Evolutionary conservation across 2,888 invertebrate genomes (phyloP).

Genomic region (Phaedon cochleariae): DNA sequence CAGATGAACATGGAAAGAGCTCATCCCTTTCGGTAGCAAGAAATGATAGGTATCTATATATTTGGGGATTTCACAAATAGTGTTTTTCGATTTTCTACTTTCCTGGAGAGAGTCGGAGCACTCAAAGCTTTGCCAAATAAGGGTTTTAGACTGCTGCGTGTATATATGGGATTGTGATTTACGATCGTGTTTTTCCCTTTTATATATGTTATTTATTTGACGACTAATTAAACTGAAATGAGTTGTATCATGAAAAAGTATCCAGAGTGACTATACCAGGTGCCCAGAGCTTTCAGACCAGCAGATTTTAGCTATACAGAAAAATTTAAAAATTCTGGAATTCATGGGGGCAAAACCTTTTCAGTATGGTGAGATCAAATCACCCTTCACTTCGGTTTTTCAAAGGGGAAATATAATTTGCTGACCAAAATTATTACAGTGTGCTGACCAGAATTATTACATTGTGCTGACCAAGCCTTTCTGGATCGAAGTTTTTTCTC

Average conservation of each 20-base stretch:
- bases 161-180: constrained; percentile 5
- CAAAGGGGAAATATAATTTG: too few species aligned
- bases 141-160: constrained; percentile 5
- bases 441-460: too few species aligned
- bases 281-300: too few species aligned
- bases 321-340: too few species aligned
- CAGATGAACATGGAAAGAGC: constrained; percentile 53
- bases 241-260: background rate
- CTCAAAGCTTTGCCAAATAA: constrained; percentile 25
- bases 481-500: too few species aligned
- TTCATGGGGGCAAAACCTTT: too few species aligned
- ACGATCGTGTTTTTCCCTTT: background rate
- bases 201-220: background rate
- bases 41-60: constrained; percentile 42
- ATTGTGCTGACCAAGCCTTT: too few species aligned
- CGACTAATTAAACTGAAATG: background rate
- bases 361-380: too few species aligned
- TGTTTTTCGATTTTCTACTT: constrained; percentile 38
- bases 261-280: too few species aligned
- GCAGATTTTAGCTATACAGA: too few species aligned
- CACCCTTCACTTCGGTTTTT: too few species aligned
- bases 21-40: constrained; percentile 35
- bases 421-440: too few species aligned
- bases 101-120: constrained; percentile 18
- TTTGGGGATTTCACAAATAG: constrained; percentile 35